phyloP scores from a whole-genome alignment of 2,888 invertebrate species.

The Mongoloraphidia duomilia region DNA sequence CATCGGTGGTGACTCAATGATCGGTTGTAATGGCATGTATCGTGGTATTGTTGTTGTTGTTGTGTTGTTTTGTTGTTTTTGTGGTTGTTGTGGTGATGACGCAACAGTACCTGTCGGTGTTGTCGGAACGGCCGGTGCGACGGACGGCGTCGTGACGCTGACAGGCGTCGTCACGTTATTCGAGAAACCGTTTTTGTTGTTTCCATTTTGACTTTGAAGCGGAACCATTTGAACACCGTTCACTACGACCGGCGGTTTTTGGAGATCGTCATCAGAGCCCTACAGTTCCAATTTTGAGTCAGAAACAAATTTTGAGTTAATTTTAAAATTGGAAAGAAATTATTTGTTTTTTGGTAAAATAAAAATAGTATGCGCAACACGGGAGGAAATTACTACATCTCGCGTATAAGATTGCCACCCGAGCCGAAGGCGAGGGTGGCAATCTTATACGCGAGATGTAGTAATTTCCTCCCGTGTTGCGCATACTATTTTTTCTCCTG shows the following conservation, averaged over 20 bases:
- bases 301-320: too few species aligned
- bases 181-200: neutral
- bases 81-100: neutral
- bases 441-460: too few species aligned
- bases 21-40: constrained; percentile 5
- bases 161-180: too few species aligned
- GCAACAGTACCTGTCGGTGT: too few species aligned
- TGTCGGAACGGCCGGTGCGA: constrained; percentile 19
- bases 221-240: neutral
- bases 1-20: constrained; percentile 18
- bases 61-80: neutral
- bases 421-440: too few species aligned
- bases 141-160: neutral
- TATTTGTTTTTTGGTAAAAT: constrained; percentile 16
- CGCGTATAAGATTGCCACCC: too few species aligned
- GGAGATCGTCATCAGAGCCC: neutral
- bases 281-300: too few species aligned
- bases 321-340: neutral
- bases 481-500: too few species aligned
- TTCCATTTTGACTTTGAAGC: neutral
- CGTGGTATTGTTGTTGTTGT: constrained; percentile 8
- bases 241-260: neutral
- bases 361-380: too few species aligned
- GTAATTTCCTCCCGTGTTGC: too few species aligned
- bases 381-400: too few species aligned